phyloP scores from a whole-genome alignment of 30 jellyfish, hydroid and myxozoan genomes.

The Aurelia aurita complex sp. Pacific region DNA sequence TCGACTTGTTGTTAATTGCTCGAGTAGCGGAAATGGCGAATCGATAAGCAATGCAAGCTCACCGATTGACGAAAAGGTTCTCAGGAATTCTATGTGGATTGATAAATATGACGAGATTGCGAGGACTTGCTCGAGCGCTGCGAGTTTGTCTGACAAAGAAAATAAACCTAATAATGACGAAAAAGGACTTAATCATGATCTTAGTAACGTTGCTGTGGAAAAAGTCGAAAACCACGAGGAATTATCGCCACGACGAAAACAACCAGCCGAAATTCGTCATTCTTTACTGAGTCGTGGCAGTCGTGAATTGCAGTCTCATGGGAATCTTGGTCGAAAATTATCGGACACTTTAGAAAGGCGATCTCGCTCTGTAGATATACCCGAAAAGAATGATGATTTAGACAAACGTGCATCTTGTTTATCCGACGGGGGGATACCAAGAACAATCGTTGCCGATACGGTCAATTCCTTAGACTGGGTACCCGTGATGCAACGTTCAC shows the following conservation, averaged over 20 bases:
- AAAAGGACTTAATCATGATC: too few relatives aligned
- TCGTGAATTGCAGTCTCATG: conserved; percentile 45
- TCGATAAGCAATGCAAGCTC: conserved; percentile 4
- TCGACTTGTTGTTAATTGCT: conserved; percentile 29
- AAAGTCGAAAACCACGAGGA: neutral
- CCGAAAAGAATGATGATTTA: neutral
- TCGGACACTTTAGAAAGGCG: conserved; percentile 10
- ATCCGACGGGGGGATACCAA: conserved; percentile 57
- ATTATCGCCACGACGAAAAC: conserved; percentile 29
- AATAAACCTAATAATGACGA: conserved; percentile 1
- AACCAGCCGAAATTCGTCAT: conserved; percentile 45
- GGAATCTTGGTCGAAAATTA: neutral
- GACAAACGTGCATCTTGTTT: conserved; percentile 34
- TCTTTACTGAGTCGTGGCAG: conserved; percentile 55
- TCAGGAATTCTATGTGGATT: conserved; percentile 65
- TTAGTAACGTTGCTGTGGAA: neutral
- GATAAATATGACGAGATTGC: conserved; percentile 70
- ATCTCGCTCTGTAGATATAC: conserved; percentile 47
- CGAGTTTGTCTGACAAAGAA: conserved; percentile 10
- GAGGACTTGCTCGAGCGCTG: conserved; percentile 45
- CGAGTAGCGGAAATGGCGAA: neutral
- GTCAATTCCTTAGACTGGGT: conserved; percentile 71
- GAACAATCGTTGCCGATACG: conserved; percentile 11
- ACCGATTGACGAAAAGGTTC: conserved; percentile 52
- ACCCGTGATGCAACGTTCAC: conserved; percentile 82